Conservation (phyloP, 2,888 invertebrate genomes). For the Alloscopus bannaensis region DNA sequence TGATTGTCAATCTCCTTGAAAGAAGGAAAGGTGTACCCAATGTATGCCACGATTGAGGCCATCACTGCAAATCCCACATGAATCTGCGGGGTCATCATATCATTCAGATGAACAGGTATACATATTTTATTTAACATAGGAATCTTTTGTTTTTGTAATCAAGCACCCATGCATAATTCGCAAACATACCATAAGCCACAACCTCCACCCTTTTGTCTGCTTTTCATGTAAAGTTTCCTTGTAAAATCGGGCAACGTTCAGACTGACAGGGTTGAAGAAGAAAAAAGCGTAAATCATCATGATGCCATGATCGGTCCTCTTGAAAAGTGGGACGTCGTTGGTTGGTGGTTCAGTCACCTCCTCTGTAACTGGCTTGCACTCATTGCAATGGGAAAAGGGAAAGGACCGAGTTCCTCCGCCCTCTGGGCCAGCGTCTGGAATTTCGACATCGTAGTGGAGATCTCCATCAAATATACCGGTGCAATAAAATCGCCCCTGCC, state of each 20-base stretch:
- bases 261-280: slow-evolving; percentile 57
- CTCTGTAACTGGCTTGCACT: slow-evolving; percentile 35
- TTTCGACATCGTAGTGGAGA: slow-evolving; percentile 17
- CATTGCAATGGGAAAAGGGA: slow-evolving; percentile 30
- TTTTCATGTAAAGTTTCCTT: slow-evolving; percentile 59
- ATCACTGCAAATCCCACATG: slow-evolving; percentile 50
- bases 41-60: slow-evolving; percentile 38
- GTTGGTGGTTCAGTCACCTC: slow-evolving; percentile 1
- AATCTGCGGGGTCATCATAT: slow-evolving; percentile 14
- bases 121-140: background rate
- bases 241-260: slow-evolving; percentile 57
- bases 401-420: slow-evolving; percentile 12
- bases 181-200: slow-evolving; percentile 44
- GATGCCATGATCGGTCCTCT: slow-evolving; percentile 39
- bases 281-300: slow-evolving; percentile 62
- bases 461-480: slow-evolving; percentile 21
- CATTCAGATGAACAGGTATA: background rate
- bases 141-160: background rate
- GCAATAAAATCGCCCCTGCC: slow-evolving; percentile 52
- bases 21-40: slow-evolving; percentile 49
- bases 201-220: slow-evolving; percentile 56
- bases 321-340: slow-evolving; percentile 29
- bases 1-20: slow-evolving; percentile 39
- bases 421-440: background rate
- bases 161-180: background rate